phyloP scores from a whole-genome alignment of 2,797 vertebrate species.

The Centroberyx gerrardi region DNA sequence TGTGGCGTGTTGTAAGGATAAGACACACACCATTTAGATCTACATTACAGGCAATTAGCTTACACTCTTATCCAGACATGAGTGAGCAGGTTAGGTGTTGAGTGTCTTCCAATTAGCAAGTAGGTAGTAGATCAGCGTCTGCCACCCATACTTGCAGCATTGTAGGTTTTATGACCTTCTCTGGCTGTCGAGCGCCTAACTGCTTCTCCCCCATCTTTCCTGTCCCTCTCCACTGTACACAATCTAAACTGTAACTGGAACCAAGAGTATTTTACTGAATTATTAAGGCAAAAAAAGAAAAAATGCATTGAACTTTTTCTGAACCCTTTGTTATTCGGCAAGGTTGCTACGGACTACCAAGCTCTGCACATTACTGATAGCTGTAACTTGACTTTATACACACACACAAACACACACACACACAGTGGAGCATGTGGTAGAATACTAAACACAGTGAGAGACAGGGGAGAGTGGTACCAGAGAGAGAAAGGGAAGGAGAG shows the following conservation, averaged over 20 bases:
- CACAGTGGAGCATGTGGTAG: constrained; percentile 14
- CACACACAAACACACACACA: constrained; percentile 44
- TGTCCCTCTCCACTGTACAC: neutral
- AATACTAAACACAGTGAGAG: constrained; percentile 49
- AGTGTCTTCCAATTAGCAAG: neutral
- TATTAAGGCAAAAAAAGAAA: neutral
- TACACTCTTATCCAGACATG: neutral
- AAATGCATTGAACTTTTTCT: constrained; percentile 28
- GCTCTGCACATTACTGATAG: constrained; percentile 49
- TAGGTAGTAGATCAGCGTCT: no score
- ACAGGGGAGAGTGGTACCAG: constrained; percentile 70
- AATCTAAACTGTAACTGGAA: neutral
- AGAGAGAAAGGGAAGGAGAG: constrained; percentile 7
- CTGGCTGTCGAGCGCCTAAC: constrained; percentile 9
- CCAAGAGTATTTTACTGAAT: constrained; percentile 20
- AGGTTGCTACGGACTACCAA: constrained; percentile 50
- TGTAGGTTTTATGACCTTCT: neutral
- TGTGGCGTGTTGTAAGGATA: no score
- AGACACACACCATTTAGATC: no score
- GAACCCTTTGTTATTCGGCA: constrained; percentile 30
- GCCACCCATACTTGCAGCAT: no score
- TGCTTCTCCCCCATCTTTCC: constrained; percentile 1
- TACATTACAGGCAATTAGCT: neutral
- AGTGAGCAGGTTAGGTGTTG: neutral
- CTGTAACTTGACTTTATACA: constrained; percentile 56